Evolutionary conservation across 1,140 invertebrate species (phyloP), one percentile per base, ranked within the genome.

Genomic region (Eumeta japonica): DNA sequence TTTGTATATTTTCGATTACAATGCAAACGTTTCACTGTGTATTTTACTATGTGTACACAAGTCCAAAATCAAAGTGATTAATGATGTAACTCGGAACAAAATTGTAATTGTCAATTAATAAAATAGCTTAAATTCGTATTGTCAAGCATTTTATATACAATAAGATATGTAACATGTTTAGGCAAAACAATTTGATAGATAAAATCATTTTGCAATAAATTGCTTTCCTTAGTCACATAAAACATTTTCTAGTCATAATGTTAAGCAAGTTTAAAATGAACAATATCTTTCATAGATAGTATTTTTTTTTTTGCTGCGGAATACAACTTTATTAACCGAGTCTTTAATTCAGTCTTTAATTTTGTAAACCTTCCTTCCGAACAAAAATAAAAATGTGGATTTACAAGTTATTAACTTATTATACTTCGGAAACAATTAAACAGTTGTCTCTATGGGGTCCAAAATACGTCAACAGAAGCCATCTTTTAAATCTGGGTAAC

Each of bases 381-480:
- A n/a, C n/a, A n/a, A n/a, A n/a, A n/a, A n/a, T n/a, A n/a, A n/a
- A n/a, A n/a, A n/a, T n/a, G n/a, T n/a, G n/a, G n/a, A n/a, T n/a
- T n/a, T n/a, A n/a, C n/a, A n/a, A 24, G 20, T 24, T n/a, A n/a
- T n/a, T n/a, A n/a, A n/a, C n/a, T n/a, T n/a, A n/a, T n/a, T n/a
- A n/a, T n/a, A n/a, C n/a, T n/a, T n/a, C n/a, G n/a, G n/a, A n/a
- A n/a, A n/a, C n/a, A n/a, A n/a, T n/a, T 24, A 24, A 24, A 24
- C n/a, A 24, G 20, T 24, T 24, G 83, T 84, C 71, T 84, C 83
- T 58, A 83, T 67, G 44, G 77, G 64, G 48, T 79, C 81, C 57
- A 76, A 79, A 61, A 78, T 77, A 75, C 81, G 83, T 86, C 84
- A 86, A 85, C 83, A 85, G 66, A 85, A 82, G 58, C 80, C 81